Conservation (phyloP, 1,140 invertebrate species). For the Eulimnadia texana region DNA sequence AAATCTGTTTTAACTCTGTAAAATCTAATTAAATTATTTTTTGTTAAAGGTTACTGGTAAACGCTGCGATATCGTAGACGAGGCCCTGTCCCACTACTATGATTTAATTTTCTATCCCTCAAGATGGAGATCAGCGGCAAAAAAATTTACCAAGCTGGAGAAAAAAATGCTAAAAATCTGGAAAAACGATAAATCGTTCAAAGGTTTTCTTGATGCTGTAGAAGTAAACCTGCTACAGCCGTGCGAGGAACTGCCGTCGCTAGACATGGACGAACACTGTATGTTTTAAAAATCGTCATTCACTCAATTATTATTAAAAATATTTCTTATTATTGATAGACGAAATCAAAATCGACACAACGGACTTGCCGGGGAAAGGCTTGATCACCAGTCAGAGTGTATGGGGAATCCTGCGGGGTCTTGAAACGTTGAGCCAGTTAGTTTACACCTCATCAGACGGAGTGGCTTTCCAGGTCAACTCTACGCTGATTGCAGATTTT, state of each 20-base stretch:
- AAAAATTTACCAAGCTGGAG: conserved; percentile 19
- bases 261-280: conserved; percentile 56
- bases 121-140: not conserved
- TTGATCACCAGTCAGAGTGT: conserved; percentile 31
- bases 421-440: conserved; percentile 64
- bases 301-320: not conserved
- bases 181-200: conserved; percentile 23
- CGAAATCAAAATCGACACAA: conserved; percentile 32
- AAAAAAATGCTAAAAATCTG: conserved; percentile 21
- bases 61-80: conserved; percentile 38
- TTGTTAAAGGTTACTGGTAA: conserved; percentile 25
- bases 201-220: conserved; percentile 31
- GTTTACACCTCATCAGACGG: conserved; percentile 35
- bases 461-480: conserved; percentile 28
- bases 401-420: conserved; percentile 61
- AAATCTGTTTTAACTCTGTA: not conserved
- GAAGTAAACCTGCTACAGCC: conserved; percentile 33
- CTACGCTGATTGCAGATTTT: conserved; percentile 45
- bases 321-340: conserved; percentile 23
- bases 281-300: conserved; percentile 13
- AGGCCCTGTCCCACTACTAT: conserved; percentile 39
- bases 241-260: conserved; percentile 41
- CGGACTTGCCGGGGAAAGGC: conserved; percentile 24
- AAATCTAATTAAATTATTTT: not conserved
- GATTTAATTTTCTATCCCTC: conserved; percentile 29